Conservation (phyloP, 2,888 invertebrate species). For the Acleris sparsana region DNA sequence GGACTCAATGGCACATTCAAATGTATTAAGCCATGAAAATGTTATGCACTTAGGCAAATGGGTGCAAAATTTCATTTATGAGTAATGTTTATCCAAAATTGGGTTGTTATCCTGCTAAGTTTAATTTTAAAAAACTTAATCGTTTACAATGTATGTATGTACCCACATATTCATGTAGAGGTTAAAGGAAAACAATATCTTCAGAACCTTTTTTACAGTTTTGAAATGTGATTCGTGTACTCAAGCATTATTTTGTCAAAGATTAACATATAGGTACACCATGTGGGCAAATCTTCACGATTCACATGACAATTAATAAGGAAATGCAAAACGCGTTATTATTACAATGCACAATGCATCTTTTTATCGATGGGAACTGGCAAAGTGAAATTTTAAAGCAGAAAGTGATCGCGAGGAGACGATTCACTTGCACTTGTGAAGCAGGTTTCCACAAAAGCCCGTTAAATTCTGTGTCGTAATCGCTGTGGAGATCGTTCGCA, state of each 20-base stretch:
- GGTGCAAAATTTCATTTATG: slow-evolving; percentile 59
- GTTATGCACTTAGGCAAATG: slow-evolving; percentile 78
- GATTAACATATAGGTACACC: too few relatives aligned
- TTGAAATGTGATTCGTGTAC: too few relatives aligned
- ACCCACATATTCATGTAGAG: too few relatives aligned
- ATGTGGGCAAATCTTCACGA: not conserved
- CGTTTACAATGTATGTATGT: too few relatives aligned
- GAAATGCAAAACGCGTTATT: slow-evolving; percentile 13
- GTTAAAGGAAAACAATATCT: too few relatives aligned
- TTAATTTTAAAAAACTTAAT: too few relatives aligned
- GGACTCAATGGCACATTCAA: slow-evolving; percentile 67
- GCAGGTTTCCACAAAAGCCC: slow-evolving; percentile 55
- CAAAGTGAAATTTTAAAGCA: slow-evolving; percentile 35
- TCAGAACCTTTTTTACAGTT: too few relatives aligned
- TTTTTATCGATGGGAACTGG: slow-evolving; percentile 31
- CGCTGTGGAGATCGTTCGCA: slow-evolving; percentile 57
- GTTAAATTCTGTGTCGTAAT: slow-evolving; percentile 63
- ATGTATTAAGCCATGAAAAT: slow-evolving; percentile 81
- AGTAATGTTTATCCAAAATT: slow-evolving; percentile 27
- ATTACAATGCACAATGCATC: slow-evolving; percentile 33
- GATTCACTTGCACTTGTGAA: slow-evolving; percentile 36
- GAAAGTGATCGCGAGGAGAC: slow-evolving; percentile 31
- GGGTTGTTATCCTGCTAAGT: not conserved
- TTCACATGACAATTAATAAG: not conserved
- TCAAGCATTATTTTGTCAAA: too few relatives aligned